These are phyloP conservation scores for Blomia tropicalis DNA, from an alignment of 2,888 invertebrate species.

Conservation along the genomic window DNA sequence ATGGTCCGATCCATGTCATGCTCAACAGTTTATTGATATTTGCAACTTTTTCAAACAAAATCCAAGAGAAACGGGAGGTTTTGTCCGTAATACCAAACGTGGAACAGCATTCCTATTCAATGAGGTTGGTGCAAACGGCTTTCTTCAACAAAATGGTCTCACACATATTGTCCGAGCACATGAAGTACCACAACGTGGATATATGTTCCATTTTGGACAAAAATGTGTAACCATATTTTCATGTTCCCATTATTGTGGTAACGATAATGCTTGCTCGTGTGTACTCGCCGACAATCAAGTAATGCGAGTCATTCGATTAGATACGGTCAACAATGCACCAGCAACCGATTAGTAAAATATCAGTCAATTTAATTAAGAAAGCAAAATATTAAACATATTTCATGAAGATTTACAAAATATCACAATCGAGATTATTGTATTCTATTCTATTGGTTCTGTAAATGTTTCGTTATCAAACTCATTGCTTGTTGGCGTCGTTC, in stretches of 20 bases:
- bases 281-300: constrained; percentile 49
- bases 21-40: constrained; percentile 22
- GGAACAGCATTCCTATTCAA: constrained; percentile 57
- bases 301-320: constrained; percentile 48
- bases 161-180: constrained; percentile 58
- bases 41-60: constrained; percentile 13
- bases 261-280: constrained; percentile 58
- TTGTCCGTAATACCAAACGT: constrained; percentile 48
- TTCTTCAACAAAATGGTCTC: constrained; percentile 48
- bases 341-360: constrained; percentile 12
- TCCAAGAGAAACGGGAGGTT: constrained; percentile 38
- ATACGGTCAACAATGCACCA: constrained; percentile 34
- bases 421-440: no score
- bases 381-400: no score
- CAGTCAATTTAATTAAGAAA: no score
- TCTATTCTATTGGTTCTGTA: no score
- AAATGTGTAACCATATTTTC: constrained; percentile 51
- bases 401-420: no score
- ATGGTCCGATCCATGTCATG: constrained; percentile 48
- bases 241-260: no score
- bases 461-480: no score
- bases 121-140: constrained; percentile 48
- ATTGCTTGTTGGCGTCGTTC: no score
- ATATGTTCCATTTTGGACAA: constrained; percentile 46
- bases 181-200: constrained; percentile 48